Conservation (phyloP, 2,113 vertebrate species). For the Prietella phreatophila region DNA sequence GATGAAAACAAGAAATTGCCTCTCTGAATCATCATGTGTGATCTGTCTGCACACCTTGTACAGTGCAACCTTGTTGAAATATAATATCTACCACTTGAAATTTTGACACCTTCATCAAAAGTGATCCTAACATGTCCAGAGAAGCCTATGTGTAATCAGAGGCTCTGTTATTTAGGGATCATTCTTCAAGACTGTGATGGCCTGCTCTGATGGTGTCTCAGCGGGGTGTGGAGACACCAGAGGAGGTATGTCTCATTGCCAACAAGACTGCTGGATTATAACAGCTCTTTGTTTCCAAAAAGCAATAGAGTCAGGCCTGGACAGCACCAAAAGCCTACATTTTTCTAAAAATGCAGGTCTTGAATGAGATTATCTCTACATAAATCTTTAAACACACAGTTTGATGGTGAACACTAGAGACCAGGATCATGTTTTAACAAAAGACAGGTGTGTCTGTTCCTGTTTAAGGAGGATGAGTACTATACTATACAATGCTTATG, state of each 20-base stretch:
- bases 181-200: constrained; percentile 42
- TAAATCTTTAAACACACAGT: constrained; percentile 51
- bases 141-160: constrained; percentile 54
- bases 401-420: constrained; percentile 27
- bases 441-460: constrained; percentile 23
- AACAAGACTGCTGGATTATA: constrained; percentile 56
- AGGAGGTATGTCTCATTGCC: constrained; percentile 46
- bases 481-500: not conserved
- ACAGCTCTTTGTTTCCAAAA: constrained; percentile 53
- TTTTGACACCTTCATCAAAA: constrained; percentile 58
- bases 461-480: constrained; percentile 3
- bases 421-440: constrained; percentile 38
- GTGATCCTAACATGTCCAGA: constrained; percentile 53
- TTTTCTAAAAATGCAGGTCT: constrained; percentile 48
- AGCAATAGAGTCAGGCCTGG: constrained; percentile 44
- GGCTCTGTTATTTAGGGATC: constrained; percentile 54
- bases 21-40: constrained; percentile 40
- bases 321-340: constrained; percentile 50
- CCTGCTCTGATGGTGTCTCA: constrained; percentile 57
- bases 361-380: constrained; percentile 53
- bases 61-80: constrained; percentile 53
- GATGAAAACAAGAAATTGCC: constrained; percentile 18
- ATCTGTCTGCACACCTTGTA: constrained; percentile 35
- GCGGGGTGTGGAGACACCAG: constrained; percentile 48
- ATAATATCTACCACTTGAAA: constrained; percentile 56